Evolutionary conservation across 2,113 vertebrate species (phyloP).

Genomic region (Hucho hucho): DNA sequence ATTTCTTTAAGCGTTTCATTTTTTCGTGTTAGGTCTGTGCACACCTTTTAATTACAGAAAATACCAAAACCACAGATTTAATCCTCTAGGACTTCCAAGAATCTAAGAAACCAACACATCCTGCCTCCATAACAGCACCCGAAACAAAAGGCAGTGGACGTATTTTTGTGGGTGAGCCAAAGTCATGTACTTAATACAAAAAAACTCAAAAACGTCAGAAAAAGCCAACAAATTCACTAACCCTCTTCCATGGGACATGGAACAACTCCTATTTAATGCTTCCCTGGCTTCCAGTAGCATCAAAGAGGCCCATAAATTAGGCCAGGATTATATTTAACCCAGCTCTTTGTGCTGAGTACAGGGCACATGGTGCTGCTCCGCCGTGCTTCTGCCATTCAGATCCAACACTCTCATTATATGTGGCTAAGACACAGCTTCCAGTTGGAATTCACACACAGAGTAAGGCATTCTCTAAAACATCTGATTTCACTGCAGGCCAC

Average conservation of each 20-base stretch:
- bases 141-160: not conserved
- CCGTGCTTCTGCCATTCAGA: constrained; percentile 44
- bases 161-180: not conserved
- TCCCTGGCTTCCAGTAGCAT: constrained; percentile 72
- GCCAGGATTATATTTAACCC: constrained; percentile 72
- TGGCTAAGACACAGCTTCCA: constrained; percentile 49
- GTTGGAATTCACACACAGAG: constrained; percentile 24
- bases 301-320: constrained; percentile 70
- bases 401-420: constrained; percentile 57
- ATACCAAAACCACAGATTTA: not conserved
- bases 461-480: constrained; percentile 12
- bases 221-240: not conserved
- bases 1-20: too few species aligned
- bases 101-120: not conserved
- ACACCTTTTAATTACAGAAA: not conserved
- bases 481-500: constrained; percentile 13
- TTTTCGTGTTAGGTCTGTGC: too few species aligned
- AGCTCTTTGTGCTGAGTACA: constrained; percentile 52
- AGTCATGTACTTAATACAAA: not conserved
- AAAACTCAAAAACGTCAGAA: not conserved
- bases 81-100: too few species aligned
- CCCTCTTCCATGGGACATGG: constrained; percentile 31
- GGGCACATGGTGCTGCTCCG: constrained; percentile 49
- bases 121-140: not conserved
- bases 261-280: constrained; percentile 72